A percentile compares a stretch with the other conserved stretches of the same genome.
These are phyloP conservation scores for Tiaroga cobitis DNA, from an alignment of 2,797 vertebrate genomes.

Conservation along the genomic window DNA sequence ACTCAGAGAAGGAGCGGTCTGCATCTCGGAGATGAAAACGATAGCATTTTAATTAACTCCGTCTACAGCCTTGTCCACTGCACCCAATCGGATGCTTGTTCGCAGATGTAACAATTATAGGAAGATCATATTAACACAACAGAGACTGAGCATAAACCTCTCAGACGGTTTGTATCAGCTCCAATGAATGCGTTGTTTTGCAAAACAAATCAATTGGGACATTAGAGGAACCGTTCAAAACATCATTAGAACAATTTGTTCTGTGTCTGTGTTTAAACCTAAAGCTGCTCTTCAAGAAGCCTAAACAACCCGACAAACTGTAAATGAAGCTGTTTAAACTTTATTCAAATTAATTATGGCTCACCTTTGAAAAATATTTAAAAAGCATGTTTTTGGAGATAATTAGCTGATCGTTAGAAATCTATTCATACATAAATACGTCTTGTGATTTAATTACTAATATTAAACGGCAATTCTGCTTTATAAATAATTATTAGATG, in stretches of 20 bases:
- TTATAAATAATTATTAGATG: neutral
- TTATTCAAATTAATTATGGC: neutral
- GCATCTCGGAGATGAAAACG: constrained; percentile 52
- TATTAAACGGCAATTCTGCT: neutral
- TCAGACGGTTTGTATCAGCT: constrained; percentile 48
- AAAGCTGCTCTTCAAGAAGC: constrained; percentile 25
- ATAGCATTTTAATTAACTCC: constrained; percentile 63
- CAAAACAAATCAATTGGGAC: constrained; percentile 45
- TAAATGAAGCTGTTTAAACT: neutral
- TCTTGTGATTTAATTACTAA: neutral
- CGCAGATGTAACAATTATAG: constrained; percentile 52
- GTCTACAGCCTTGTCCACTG: constrained; percentile 41
- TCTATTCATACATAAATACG: neutral
- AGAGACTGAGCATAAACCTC: constrained; percentile 33
- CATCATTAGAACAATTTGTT: constrained; percentile 46
- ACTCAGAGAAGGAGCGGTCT: constrained; percentile 1
- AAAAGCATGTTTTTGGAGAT: neutral
- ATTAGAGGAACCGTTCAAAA: constrained; percentile 46
- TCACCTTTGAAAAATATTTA: neutral
- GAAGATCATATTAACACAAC: constrained; percentile 52
- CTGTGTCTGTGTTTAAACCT: neutral
- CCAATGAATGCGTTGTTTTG: constrained; percentile 44
- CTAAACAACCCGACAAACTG: constrained; percentile 10
- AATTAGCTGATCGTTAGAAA: constrained; percentile 16
- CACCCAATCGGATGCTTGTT: constrained; percentile 54